These are phyloP conservation scores for Tyrannus savana DNA, from an alignment of 2,113 vertebrate genomes.

Conservation along the genomic window DNA sequence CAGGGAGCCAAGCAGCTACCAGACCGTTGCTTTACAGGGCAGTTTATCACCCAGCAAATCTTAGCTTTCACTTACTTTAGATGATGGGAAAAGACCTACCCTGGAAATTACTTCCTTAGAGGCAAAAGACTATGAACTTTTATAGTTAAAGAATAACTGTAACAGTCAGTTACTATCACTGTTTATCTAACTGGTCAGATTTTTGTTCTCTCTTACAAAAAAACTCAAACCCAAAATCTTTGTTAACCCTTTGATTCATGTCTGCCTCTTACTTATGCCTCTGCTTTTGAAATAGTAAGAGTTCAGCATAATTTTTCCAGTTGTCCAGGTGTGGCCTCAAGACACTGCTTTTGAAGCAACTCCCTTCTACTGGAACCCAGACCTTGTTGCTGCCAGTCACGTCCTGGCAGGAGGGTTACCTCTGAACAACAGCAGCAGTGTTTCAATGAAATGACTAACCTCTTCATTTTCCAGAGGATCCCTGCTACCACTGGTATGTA, in stretches of 20 bases:
- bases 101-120: background rate
- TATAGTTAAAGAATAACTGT: background rate
- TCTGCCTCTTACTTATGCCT: background rate
- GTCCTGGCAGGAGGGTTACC: background rate
- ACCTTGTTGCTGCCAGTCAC: background rate
- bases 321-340: background rate
- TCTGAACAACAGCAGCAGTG: background rate
- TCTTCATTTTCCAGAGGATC: conserved; percentile 1
- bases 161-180: background rate
- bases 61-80: background rate
- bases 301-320: background rate
- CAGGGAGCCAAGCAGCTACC: background rate
- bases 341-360: background rate
- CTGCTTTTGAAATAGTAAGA: background rate
- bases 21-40: background rate
- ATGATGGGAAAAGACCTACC: background rate
- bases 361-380: background rate
- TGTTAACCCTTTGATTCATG: background rate
- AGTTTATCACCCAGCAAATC: background rate
- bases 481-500: background rate
- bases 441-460: background rate
- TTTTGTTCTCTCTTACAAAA: background rate
- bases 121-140: background rate
- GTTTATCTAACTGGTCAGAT: background rate
- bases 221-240: background rate